A percentile compares a stretch with the other conserved stretches of the same genome.
phyloP scores from a whole-genome alignment of 2,888 invertebrate genomes.

The Callyntrura guangdongensis region DNA sequence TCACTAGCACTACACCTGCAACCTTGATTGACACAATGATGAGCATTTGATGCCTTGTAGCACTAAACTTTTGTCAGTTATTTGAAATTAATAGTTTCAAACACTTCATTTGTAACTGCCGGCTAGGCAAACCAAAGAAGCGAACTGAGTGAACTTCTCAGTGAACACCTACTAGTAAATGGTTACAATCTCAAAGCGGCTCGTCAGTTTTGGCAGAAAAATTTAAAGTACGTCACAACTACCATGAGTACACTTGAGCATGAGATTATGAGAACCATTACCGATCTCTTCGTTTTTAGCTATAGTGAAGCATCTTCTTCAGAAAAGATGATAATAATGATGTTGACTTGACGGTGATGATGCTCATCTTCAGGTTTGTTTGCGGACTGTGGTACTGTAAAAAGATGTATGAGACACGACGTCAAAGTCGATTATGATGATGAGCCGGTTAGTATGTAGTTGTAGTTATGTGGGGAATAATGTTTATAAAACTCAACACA shows the following conservation, averaged over 20 bases:
- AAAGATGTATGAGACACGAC: constrained; percentile 46
- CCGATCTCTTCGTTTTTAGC: constrained; percentile 38
- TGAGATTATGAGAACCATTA: constrained; percentile 41
- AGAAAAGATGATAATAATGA: background rate
- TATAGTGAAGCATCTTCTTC: constrained; percentile 31
- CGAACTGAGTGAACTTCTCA: constrained; percentile 22
- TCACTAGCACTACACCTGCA: constrained; percentile 30
- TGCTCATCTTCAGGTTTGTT: constrained; percentile 51
- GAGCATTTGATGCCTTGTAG: background rate
- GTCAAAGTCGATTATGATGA: constrained; percentile 38
- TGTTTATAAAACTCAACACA: background rate
- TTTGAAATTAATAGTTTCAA: constrained; percentile 23
- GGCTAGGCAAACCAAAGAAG: background rate
- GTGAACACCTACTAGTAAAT: constrained; percentile 58
- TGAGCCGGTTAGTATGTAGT: constrained; percentile 13
- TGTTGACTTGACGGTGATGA: too few relatives aligned
- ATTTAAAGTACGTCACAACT: constrained; percentile 9
- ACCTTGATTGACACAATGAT: background rate
- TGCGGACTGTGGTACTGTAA: background rate
- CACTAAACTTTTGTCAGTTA: constrained; percentile 34
- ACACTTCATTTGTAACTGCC: constrained; percentile 47
- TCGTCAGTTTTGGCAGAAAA: constrained; percentile 66
- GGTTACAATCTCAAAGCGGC: constrained; percentile 37
- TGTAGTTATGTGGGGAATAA: too few relatives aligned
- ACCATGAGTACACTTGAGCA: constrained; percentile 19